phyloP scores from a whole-genome alignment of 2,797 vertebrate species.

The Alfaro cultratus region DNA sequence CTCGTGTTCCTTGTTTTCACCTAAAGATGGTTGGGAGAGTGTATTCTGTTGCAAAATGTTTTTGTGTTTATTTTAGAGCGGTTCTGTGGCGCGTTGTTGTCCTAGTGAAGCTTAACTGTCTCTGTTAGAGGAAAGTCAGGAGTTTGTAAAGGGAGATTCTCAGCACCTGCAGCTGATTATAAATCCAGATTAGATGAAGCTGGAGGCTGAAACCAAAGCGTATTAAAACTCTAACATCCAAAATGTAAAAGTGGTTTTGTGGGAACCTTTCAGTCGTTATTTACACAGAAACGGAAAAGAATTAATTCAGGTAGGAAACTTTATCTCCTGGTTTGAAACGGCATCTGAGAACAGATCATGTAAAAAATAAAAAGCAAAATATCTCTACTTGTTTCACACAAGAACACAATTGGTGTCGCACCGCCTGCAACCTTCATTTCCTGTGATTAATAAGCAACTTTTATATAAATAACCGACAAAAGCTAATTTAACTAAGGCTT shows the following conservation, averaged over 20 bases:
- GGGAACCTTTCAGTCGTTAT: background rate
- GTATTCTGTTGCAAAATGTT: background rate
- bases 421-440: background rate
- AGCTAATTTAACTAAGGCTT: background rate
- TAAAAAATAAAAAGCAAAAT: background rate
- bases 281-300: background rate
- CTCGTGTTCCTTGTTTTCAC: background rate
- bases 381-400: background rate
- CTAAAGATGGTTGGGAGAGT: background rate
- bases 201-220: background rate
- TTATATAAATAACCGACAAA: background rate
- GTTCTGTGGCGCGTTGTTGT: background rate
- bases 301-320: background rate
- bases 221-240: background rate
- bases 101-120: background rate
- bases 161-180: background rate
- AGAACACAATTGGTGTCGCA: background rate
- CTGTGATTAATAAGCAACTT: background rate
- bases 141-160: background rate
- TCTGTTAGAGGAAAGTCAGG: background rate
- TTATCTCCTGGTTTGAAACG: too few species aligned
- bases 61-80: background rate
- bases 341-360: background rate
- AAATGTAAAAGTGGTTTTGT: background rate
- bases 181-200: background rate